phyloP scores from a whole-genome alignment of 2,797 vertebrate genomes.

The Hypotaenidia philippensis region DNA sequence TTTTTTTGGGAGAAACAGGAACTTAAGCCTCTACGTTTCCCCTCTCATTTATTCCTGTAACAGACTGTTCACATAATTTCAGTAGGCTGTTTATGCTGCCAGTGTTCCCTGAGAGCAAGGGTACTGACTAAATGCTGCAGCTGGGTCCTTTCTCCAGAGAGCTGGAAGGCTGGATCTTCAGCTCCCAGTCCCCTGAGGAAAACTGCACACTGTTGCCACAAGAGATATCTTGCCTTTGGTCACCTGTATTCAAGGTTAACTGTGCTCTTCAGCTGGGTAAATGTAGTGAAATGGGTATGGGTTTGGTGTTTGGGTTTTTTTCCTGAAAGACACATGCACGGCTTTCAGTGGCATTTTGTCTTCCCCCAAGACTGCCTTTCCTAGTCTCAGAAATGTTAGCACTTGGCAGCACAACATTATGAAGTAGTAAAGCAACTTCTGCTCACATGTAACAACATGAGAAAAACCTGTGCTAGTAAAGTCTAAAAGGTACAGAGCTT shows the following conservation, averaged over 20 bases:
- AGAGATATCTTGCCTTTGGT: not conserved
- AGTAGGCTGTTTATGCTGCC: not conserved
- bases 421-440: not conserved
- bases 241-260: not conserved
- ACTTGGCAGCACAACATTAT: not conserved
- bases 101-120: not conserved
- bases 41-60: not conserved
- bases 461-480: not conserved
- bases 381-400: not conserved
- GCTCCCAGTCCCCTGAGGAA: not conserved
- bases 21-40: not conserved
- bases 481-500: not conserved
- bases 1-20: not conserved
- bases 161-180: not conserved
- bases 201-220: not conserved
- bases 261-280: not conserved
- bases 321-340: not conserved
- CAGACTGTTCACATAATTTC: not conserved
- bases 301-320: not conserved
- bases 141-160: not conserved
- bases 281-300: not conserved
- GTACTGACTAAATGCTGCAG: not conserved
- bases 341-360: not conserved
- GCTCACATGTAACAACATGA: not conserved
- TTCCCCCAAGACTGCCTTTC: not conserved